Percentiles rank a stretch among this genome's conserved stretches.
Conservation (phyloP, 2,888 invertebrate genomes). For the Allophyes oxyacanthae region DNA sequence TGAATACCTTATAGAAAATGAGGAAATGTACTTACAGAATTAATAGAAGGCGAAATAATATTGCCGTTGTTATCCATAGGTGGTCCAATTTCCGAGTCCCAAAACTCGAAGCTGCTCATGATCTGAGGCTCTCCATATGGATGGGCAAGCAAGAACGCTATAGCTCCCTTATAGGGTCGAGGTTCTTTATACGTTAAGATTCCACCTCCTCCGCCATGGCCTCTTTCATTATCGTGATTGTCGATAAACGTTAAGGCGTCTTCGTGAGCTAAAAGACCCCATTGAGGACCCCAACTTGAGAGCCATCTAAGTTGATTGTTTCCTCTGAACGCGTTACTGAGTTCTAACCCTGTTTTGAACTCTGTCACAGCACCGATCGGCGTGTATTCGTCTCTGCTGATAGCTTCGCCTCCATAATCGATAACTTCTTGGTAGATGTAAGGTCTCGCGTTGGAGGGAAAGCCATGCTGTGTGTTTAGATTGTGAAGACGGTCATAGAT, state of each 20-base stretch:
- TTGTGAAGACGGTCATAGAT: constrained; percentile 91
- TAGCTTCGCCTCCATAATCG: constrained; percentile 89
- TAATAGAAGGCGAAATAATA: constrained; percentile 91
- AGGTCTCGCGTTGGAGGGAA: constrained; percentile 90
- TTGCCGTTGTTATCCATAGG: constrained; percentile 90
- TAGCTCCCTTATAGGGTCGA: constrained; percentile 93
- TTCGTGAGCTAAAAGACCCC: constrained; percentile 89
- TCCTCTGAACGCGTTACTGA: constrained; percentile 78
- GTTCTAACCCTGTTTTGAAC: constrained; percentile 84
- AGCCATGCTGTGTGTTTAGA: constrained; percentile 90
- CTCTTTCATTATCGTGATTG: constrained; percentile 95
- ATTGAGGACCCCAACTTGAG: constrained; percentile 89
- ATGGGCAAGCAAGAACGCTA: constrained; percentile 95
- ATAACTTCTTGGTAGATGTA: constrained; percentile 94
- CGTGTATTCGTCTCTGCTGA: constrained; percentile 87
- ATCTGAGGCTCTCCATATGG: constrained; percentile 94
- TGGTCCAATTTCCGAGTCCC: constrained; percentile 90
- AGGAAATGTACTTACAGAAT: constrained; percentile 75
- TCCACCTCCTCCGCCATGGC: constrained; percentile 88
- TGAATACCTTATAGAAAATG: too few species aligned
- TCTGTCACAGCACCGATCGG: constrained; percentile 92
- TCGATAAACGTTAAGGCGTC: constrained; percentile 93
- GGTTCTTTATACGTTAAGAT: constrained; percentile 91
- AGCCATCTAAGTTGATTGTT: constrained; percentile 90
- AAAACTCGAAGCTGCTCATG: constrained; percentile 96